Percentiles rank a stretch among this genome's conserved stretches.
Conservation (phyloP, 2,113 vertebrate genomes). For the Pterophyllum scalare region DNA sequence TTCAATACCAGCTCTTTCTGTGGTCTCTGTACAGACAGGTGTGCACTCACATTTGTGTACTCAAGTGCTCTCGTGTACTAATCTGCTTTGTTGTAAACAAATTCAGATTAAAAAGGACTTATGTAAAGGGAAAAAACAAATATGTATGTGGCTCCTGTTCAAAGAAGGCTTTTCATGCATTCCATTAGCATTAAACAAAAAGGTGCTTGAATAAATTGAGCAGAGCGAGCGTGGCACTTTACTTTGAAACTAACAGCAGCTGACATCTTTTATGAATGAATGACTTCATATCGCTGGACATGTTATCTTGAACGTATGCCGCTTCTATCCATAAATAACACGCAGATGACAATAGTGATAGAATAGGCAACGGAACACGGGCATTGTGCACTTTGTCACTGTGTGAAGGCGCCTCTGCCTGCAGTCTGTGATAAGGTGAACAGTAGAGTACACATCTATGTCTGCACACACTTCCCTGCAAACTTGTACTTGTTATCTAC, state of each 20-base stretch:
- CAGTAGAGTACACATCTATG: background rate
- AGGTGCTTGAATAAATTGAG: conserved; percentile 2
- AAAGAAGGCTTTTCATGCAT: background rate
- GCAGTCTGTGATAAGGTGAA: conserved; percentile 27
- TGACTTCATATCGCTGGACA: background rate
- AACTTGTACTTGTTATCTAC: background rate
- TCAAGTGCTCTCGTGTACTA: background rate
- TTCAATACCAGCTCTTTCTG: background rate
- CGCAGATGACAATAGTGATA: background rate
- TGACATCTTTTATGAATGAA: background rate
- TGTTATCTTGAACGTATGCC: background rate
- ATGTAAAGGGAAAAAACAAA: background rate
- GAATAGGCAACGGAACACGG: background rate
- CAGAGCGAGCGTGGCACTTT: background rate
- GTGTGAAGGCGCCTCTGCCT: background rate
- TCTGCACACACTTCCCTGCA: background rate
- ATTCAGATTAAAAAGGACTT: conserved; percentile 6
- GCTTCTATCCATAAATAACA: background rate
- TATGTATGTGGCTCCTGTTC: background rate
- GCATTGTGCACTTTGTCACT: background rate
- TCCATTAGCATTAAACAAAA: background rate
- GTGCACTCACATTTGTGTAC: background rate
- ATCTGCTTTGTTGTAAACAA: background rate
- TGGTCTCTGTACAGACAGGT: background rate
- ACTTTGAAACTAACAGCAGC: background rate